Base-by-base conservation (phyloP, 1,140 invertebrate species). In the Lepidurus apus region DNA sequence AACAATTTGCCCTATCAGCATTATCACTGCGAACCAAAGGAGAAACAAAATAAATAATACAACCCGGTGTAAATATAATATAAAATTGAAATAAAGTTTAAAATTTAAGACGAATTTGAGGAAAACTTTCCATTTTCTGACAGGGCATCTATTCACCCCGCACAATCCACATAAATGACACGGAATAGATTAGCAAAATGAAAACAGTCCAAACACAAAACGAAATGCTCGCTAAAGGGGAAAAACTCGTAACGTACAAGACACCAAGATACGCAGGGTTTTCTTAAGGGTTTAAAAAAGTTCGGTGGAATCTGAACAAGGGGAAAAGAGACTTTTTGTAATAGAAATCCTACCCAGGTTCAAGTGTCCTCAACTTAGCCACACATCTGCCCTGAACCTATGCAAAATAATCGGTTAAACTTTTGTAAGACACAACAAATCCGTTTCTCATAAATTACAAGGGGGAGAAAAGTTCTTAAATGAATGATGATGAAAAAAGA, bases 71-170 rank as follows among this genome's bases (percentile, higher is more conserved):
- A 65, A 47, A 65, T 65, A 13, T 65, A n/a, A 1, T 65, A 21
- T 17, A 17, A 65, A 65, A 11, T 13, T 21, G 13, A 11, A 7
- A 9, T 65, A 65, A 65, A 17, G 21, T n/a, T n/a, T 9, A 65
- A 65, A 65, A 0, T 9, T 6, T 11, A 65, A 65, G 21, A 65
- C 0, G 21, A 65, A n/a, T n/a, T 2, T 11, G 21, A 1, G 53
- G 21, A 7, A 47, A 47, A 47, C 10, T 65, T 65, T 1, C 21
- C 34, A 34, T 65, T 65, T 21, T 65, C 8, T 4, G 53, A 65
- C 53, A 65, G 53, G 53, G 53, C 53, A 65, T 65, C 53, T 65
- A 65, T 65, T 65, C 53, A 65, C 17, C 53, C 53, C 53, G 53
- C 53, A 65, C 53, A 65, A 65, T 11, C 53, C 53, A 65, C 53